Base-by-base conservation (phyloP, 2,113 vertebrate genomes). In the Collichthys lucidus region DNA sequence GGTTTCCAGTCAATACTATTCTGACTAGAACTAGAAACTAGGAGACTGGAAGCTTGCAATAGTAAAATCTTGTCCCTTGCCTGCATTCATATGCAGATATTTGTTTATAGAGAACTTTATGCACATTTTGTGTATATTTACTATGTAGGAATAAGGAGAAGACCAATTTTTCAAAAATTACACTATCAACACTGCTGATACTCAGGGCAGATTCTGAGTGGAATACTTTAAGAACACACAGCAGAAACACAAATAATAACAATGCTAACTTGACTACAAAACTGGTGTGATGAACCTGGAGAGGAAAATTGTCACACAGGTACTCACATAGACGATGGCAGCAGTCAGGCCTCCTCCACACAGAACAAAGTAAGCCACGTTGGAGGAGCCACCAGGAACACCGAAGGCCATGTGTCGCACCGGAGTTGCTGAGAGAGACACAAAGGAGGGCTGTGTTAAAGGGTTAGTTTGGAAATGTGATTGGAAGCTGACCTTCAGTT, bases 261-360 rank as follows among this genome's bases (percentile, higher is more conserved):
- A 47, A 60, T n/a, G 22, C 14, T 11, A 7, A 53, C 6, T 26
- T 4, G 22, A n/a, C 19, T 17, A 62, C 59, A 64, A 24, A 53
- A 20, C 2, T 20, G 29, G 14, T 31, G 26, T 35, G 35, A 17
- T 44, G 11, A 72, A 44, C n/a, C 9, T 19, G 1, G 15, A 64
- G 16, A 10, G 15, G 56, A 20, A 17, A 29, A 79, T 53, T 24
- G 3, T 40, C 49, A 11, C 57, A 52, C 16, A 24, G 55, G 60
- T 62, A 89, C 97, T 97, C 94, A 99, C 98, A 83, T 97, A 98
- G 89, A 96, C 94, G 12, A 94, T 93, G n/a, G 95, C 96, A 77
- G 96, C 95, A 56, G 94, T 92, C 74, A 96, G 82, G 29, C 96
- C 95, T 75, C 95, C 96, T 47, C 96, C 96, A 70, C 97, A 92